Base-by-base conservation (phyloP, 2,797 vertebrate genomes). In the Paedocypris micromegethes region DNA sequence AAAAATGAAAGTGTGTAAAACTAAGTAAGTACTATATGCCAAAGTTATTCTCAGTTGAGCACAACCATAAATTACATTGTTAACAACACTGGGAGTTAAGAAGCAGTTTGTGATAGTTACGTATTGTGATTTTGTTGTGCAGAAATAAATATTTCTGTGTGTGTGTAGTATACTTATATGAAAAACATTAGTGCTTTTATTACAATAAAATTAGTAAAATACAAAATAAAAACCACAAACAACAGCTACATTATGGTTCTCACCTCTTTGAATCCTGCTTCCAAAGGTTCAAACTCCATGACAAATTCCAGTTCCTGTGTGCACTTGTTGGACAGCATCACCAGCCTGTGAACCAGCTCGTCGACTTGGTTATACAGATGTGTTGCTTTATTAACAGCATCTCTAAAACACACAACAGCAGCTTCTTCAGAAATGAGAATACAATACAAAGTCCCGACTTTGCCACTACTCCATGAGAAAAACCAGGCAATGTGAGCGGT, bases 281-380 rank as follows among this genome's bases (percentile, higher is more conserved):
- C 91, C 73, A 92, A 85, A 3, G 77, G 80, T 68, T 87, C 87
- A 0, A 94, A 91, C 50, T 88, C 90, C 75, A 88, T 77, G 54
- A 95, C 80, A 79, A 94, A 86, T 77, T 89, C 86, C 66, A 98
- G 87, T 2, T 91, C 84, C 81, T 88, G 90, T 3, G 91, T 90
- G 79, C 83, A 87, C 68, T 83, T 75, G 87, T 98, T 98, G 64
- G 92, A 93, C 64, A 93, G 79, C 74, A 87, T 90, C 57, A 96
- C 94, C 79, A 98, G 86, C 0, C 81, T 84, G 79, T 98, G 96
- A 45, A 96, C 90, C 4, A 93, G 87, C 82, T 91, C 92, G 38
- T 98, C 96, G 76, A 95, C 93, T 8, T 79, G 75, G 9, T 91
- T 85, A 58, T 97, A 98, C 4, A 94, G 89, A 45, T 78, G 47